A percentile compares a stretch with the other conserved stretches of the same genome.
Evolutionary conservation across 2,113 vertebrate species (phyloP).

Genomic region (Forbesichthys agassizii): DNA sequence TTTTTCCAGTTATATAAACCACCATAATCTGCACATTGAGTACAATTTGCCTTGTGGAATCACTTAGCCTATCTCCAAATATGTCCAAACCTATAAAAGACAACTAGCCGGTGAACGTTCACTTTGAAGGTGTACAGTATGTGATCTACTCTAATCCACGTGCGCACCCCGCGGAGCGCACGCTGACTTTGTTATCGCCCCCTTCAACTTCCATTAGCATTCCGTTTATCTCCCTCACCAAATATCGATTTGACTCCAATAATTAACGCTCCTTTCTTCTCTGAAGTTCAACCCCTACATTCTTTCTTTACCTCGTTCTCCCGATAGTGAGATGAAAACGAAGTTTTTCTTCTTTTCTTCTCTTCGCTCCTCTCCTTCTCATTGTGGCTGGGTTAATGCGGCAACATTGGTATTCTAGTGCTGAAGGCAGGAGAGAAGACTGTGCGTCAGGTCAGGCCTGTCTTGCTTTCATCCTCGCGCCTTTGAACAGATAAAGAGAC

Average conservation of each 20-base stretch:
- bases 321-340: slow-evolving; percentile 16
- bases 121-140: neutral
- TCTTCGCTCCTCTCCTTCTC: slow-evolving; percentile 22
- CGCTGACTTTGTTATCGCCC: neutral
- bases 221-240: neutral
- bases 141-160: neutral
- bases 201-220: slow-evolving; percentile 22
- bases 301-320: slow-evolving; percentile 52
- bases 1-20: too few relatives aligned
- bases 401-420: slow-evolving; percentile 68
- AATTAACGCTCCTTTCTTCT: slow-evolving; percentile 30
- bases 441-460: slow-evolving; percentile 66
- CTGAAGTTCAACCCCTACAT: slow-evolving; percentile 1
- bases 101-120: neutral
- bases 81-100: neutral
- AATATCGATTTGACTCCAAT: slow-evolving; percentile 41
- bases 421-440: slow-evolving; percentile 54
- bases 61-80: neutral
- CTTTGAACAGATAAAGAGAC: slow-evolving; percentile 73
- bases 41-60: too few relatives aligned
- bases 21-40: too few relatives aligned
- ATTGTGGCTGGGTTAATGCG: slow-evolving; percentile 57
- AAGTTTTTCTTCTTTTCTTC: slow-evolving; percentile 11
- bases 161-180: neutral
- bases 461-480: slow-evolving; percentile 59